Evolutionary conservation across 2,888 invertebrate species (phyloP), one percentile per base, ranked within the genome.

Genomic region (Patella pellucida): DNA sequence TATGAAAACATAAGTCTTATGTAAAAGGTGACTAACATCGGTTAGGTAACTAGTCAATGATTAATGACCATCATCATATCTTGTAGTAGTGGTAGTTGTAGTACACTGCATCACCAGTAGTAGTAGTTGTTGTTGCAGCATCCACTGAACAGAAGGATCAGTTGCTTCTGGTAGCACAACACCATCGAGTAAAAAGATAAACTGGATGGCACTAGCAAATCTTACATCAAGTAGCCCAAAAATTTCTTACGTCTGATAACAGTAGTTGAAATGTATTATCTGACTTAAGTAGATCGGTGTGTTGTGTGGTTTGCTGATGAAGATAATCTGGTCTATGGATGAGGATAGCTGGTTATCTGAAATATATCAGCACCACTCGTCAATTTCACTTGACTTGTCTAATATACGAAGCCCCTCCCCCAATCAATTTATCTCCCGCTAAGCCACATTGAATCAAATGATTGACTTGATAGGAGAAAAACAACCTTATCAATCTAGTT

Each of bases 331-430:
- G 62, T 23, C 19, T 62, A 23, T 62, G 62, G 62, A 62, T 62
- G 62, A 62, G 62, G 23, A 23, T 62, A 62, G 62, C 23, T 62
- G 62, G 62, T 62, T 62, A 62, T 62, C 62, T 62, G 62, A 62
- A 62, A 62, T 62, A 62, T 62, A 62, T 62, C 62, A 62, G 62
- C 19, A 62, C 19, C 62, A 23, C 19, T 62, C 62, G 62, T 62
- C 62, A 62, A 62, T 62, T 62, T 62, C 62, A 62, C 62, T 62
- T 62, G 62, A 62, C 62, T 62, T 23, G 23, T 19, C 62, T 23
- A 19, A 62, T 23, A 62, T 23, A 23, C 23, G 19, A 62, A 23
- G 62, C 62, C 23, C 62, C 62, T 62, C 62, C 62, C 62, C 19
- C 62, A 23, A 62, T 62, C 62, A 62, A 62, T 62, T 62, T 62